phyloP scores from a whole-genome alignment of 1,140 invertebrate species.

The Sinella curviseta region DNA sequence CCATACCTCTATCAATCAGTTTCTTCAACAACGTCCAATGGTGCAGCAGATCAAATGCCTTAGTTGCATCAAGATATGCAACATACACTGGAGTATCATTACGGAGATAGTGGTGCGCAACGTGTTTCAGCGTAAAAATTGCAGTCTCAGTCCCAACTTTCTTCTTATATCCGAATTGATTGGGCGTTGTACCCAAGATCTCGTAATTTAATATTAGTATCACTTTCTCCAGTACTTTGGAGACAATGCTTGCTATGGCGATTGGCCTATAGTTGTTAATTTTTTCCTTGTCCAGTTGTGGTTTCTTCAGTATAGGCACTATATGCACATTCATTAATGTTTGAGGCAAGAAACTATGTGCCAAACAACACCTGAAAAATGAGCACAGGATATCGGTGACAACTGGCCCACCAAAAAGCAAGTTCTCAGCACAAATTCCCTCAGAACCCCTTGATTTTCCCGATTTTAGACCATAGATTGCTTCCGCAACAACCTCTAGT shows the following conservation, averaged over 20 bases:
- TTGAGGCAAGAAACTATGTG: not conserved
- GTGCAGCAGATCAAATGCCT: not conserved
- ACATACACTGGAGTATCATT: not conserved
- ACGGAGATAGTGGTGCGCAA: not conserved
- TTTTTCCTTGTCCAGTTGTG: not conserved
- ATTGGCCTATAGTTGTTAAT: conserved; percentile 17
- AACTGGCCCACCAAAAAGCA: not conserved
- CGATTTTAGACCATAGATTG: not conserved
- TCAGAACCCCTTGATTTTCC: not conserved
- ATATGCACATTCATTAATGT: not conserved
- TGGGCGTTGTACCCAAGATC: too few relatives aligned
- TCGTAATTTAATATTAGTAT: too few relatives aligned
- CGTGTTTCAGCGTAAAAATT: not conserved
- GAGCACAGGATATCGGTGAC: not conserved
- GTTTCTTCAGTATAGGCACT: not conserved
- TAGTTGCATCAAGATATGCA: not conserved
- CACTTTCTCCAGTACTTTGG: too few relatives aligned
- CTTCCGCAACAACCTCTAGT: not conserved
- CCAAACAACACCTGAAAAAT: not conserved
- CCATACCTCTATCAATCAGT: not conserved
- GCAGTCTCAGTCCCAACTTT: not conserved
- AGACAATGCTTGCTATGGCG: not conserved
- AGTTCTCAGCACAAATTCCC: not conserved
- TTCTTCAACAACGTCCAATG: not conserved
- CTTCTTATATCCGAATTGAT: conserved; percentile 16